phyloP scores from a whole-genome alignment of 1,140 invertebrate species.

The Nasonia longicornis region DNA sequence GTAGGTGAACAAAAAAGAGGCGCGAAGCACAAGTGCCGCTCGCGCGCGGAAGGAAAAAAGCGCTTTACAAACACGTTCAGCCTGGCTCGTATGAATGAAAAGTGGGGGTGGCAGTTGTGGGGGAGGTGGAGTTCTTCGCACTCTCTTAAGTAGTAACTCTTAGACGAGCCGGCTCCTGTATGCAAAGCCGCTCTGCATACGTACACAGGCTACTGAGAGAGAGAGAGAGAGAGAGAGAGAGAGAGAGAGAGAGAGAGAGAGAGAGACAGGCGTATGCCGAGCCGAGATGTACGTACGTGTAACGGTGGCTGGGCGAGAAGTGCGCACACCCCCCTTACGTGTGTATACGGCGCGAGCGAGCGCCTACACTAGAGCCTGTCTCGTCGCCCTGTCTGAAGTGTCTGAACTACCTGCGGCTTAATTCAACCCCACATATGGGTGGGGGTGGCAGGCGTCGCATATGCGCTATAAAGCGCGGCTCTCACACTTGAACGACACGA shows the following conservation, averaged over 20 bases:
- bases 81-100: slow-evolving; percentile 30
- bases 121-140: slow-evolving; percentile 33
- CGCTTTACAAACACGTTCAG: slow-evolving; percentile 42
- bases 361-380: slow-evolving; percentile 47
- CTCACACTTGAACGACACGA: background rate
- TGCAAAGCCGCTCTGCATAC: background rate
- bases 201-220: too few relatives aligned
- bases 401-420: slow-evolving; percentile 41
- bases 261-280: background rate
- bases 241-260: too few relatives aligned
- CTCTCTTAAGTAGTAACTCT: slow-evolving; percentile 46
- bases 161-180: slow-evolving; percentile 28
- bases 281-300: background rate
- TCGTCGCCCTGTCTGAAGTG: slow-evolving; percentile 57
- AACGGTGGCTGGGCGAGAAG: background rate
- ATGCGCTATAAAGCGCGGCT: background rate
- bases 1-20: slow-evolving; percentile 14
- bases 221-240: too few relatives aligned
- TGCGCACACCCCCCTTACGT: background rate
- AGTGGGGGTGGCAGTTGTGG: background rate
- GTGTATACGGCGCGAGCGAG: background rate
- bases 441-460: background rate
- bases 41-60: slow-evolving; percentile 31
- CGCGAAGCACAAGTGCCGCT: background rate
- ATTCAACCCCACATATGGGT: slow-evolving; percentile 28